phyloP scores from a whole-genome alignment of 2,888 invertebrate genomes.

The Ptilodon capucinus region DNA sequence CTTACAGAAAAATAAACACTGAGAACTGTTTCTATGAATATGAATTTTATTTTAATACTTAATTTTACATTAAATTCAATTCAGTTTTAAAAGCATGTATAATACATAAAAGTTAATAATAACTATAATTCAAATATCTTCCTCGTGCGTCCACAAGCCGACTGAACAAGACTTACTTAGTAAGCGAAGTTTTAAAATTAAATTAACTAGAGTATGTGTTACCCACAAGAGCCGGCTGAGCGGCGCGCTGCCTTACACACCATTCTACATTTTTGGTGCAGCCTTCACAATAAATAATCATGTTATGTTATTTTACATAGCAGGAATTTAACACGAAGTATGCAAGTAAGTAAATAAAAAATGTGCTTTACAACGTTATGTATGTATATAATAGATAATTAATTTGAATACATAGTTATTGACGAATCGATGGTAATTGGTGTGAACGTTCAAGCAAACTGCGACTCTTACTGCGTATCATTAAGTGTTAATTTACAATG shows the following conservation, averaged over 20 bases:
- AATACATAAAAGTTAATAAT: slow-evolving; percentile 74
- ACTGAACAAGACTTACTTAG: slow-evolving; percentile 72
- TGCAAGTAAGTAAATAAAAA: slow-evolving; percentile 51
- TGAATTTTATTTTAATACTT: slow-evolving; percentile 79
- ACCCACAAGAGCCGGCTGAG: slow-evolving; percentile 36
- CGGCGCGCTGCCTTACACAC: slow-evolving; percentile 31
- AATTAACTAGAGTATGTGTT: slow-evolving; percentile 54
- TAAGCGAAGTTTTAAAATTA: slow-evolving; percentile 76
- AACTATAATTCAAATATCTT: slow-evolving; percentile 71
- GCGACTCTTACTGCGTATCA: slow-evolving; percentile 27
- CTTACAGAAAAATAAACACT: slow-evolving; percentile 79
- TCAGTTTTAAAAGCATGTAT: slow-evolving; percentile 80
- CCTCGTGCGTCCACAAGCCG: slow-evolving; percentile 70
- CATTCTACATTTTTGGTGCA: slow-evolving; percentile 52
- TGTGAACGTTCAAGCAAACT: slow-evolving; percentile 28
- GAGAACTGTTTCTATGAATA: slow-evolving; percentile 80
- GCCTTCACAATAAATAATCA: slow-evolving; percentile 60
- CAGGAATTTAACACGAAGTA: slow-evolving; percentile 50
- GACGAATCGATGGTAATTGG: slow-evolving; percentile 24
- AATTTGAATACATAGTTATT: slow-evolving; percentile 35
- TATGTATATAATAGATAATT: slow-evolving; percentile 33
- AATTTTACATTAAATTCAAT: slow-evolving; percentile 77
- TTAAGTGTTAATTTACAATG: slow-evolving; percentile 40
- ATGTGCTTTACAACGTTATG: slow-evolving; percentile 47
- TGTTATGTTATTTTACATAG: slow-evolving; percentile 47